Evolutionary conservation across 1,140 invertebrate species (phyloP).

Genomic region (Rhagoletis pomonella): DNA sequence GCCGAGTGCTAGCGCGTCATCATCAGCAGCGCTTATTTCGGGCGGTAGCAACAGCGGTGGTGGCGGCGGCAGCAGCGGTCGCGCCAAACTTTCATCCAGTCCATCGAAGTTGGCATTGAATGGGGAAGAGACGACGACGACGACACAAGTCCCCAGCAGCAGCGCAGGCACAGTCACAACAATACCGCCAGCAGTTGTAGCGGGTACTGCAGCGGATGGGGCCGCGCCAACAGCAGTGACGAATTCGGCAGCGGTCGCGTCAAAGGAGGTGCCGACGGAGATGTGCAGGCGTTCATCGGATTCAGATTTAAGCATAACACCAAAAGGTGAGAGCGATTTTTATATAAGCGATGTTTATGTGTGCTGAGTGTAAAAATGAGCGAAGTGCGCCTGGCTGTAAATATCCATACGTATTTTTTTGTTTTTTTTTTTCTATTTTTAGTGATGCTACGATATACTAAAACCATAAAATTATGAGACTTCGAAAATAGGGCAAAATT

Average conservation of each 20-base stretch:
- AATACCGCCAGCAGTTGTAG: background rate
- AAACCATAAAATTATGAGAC: background rate
- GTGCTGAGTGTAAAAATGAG: background rate
- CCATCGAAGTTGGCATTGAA: conserved; percentile 68
- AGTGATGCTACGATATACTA: background rate
- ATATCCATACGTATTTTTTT: background rate
- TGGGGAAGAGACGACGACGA: conserved; percentile 66
- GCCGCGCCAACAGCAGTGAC: background rate
- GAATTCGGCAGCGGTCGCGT: conserved; percentile 21
- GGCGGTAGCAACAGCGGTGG: background rate
- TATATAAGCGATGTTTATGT: background rate
- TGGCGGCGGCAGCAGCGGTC: background rate
- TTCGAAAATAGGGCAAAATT: no score
- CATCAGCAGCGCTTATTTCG: background rate
- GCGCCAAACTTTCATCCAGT: conserved; percentile 65
- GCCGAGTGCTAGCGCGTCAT: background rate
- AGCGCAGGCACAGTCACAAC: conserved; percentile 56
- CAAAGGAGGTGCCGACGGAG: conserved; percentile 65
- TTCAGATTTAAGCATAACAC: conserved; percentile 93
- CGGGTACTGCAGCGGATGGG: conserved; percentile 56
- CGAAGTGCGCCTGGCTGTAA: background rate
- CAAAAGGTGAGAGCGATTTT: conserved; percentile 84
- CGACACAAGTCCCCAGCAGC: conserved; percentile 58
- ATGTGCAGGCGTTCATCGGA: conserved; percentile 90
- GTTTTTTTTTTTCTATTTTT: no score